Evolutionary conservation across 2,888 invertebrate genomes (phyloP), one percentile per base, ranked within the genome.

Genomic region (Seladonia tumulorum): DNA sequence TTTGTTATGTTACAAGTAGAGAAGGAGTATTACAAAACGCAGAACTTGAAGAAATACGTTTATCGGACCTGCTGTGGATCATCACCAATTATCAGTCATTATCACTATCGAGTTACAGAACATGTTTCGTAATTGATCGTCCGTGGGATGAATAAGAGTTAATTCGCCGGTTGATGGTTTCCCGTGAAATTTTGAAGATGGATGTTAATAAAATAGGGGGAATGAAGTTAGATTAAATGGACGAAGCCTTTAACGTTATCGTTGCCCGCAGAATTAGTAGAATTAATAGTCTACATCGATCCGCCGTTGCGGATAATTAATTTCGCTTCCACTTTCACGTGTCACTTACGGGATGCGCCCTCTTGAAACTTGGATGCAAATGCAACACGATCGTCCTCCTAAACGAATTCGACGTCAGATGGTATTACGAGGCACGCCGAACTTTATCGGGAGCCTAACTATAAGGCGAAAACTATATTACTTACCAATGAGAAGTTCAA

Each of bases 341-440:
- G 77, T 84, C 83, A 70, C 74, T 76, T 72, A 49, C 57, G 74
- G 42, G 60, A 80, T 42, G 75, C 53, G 60, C 63, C 39, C n/a
- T 42, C n/a, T 42, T 63, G 71, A 60, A 75, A 78, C 74, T 78
- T 35, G 14, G 53, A 82, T 82, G 78, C 82, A 78, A 84, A 83
- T 79, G 71, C 66, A n/a, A 53, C 71, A 39, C 79, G 83, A 76
- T 82, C 79, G 83, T 82, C 79, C 75, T 18, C 75, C 47, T 68
- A 76, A 85, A 79, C 85, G 78, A 82, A 79, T 85, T 76, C 82
- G 66, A 85, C 85, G 85, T 82, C 82, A 85, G 82, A 76, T 85
- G 83, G 83, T 82, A 76, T 57, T 72, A 82, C 83, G 82, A 76
- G 75, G 25, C 78, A n/a, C 14, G 63, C 35, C 66, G 47, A 82